phyloP scores from a whole-genome alignment of 2,113 vertebrate genomes.

The Gavia stellata region DNA sequence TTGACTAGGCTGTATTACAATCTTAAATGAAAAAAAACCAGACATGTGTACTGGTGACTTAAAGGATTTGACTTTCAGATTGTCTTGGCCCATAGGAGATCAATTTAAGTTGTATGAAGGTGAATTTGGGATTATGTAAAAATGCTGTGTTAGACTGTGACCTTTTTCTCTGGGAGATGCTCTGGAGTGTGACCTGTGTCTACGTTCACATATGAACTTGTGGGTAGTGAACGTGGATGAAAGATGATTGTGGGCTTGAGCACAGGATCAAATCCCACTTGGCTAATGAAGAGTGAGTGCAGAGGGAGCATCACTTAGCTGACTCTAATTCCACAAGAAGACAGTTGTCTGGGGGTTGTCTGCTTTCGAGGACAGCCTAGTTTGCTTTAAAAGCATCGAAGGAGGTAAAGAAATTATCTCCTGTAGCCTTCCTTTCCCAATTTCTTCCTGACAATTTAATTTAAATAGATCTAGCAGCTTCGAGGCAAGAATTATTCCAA shows the following conservation, averaged over 20 bases:
- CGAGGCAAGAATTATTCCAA: not conserved
- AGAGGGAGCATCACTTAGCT: not conserved
- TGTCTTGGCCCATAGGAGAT: not conserved
- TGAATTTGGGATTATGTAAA: not conserved
- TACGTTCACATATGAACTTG: not conserved
- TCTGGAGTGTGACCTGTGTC: not conserved
- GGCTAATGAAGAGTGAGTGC: not conserved
- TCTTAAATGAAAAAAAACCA: not conserved
- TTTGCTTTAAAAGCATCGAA: not conserved
- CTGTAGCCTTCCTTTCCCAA: not conserved
- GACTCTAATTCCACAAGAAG: not conserved
- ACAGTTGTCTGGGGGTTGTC: not conserved
- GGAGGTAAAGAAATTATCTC: not conserved
- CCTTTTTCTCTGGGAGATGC: not conserved
- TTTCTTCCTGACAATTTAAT: constrained; percentile 29
- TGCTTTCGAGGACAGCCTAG: not conserved
- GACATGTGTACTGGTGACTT: not conserved
- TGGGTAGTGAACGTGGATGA: not conserved
- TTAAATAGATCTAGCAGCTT: constrained; percentile 24
- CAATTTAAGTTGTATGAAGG: not conserved
- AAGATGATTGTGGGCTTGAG: not conserved
- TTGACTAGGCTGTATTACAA: not conserved
- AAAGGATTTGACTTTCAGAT: not conserved
- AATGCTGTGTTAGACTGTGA: not conserved
- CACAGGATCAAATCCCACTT: not conserved